phyloP scores from a whole-genome alignment of 2,113 vertebrate species.

The Heterotilapia buettikoferi region DNA sequence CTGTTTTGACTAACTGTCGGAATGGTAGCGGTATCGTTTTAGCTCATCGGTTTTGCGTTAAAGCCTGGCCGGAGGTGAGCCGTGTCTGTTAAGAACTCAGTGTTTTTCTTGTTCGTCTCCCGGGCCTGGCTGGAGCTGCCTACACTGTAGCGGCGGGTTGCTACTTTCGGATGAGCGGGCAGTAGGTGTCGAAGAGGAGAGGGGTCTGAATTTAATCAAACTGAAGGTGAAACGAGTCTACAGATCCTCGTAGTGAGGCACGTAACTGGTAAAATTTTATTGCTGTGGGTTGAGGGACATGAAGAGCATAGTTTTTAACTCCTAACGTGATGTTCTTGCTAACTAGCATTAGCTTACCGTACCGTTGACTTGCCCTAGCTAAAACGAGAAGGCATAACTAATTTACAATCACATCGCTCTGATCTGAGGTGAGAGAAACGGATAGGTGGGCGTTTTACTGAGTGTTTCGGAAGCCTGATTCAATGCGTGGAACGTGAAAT shows the following conservation, averaged over 20 bases:
- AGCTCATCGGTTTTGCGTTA: neutral
- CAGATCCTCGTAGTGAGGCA: neutral
- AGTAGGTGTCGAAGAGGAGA: slow-evolving; percentile 18
- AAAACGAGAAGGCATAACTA: slow-evolving; percentile 15
- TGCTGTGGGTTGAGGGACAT: neutral
- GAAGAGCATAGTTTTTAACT: slow-evolving; percentile 4
- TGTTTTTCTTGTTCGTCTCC: slow-evolving; percentile 66
- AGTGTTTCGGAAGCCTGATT: neutral
- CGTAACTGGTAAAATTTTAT: neutral
- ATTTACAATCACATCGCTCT: neutral
- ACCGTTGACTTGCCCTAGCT: slow-evolving; percentile 32
- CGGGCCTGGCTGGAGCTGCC: slow-evolving; percentile 60
- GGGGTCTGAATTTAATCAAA: neutral
- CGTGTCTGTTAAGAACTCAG: slow-evolving; percentile 17
- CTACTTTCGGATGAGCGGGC: slow-evolving; percentile 60
- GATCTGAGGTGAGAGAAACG: neutral
- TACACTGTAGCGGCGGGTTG: slow-evolving; percentile 58
- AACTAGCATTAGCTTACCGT: slow-evolving; percentile 55
- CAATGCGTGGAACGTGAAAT: neutral
- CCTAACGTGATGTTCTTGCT: slow-evolving; percentile 24
- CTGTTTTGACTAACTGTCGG: slow-evolving; percentile 30
- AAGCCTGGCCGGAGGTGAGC: neutral
- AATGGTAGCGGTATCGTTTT: slow-evolving; percentile 43
- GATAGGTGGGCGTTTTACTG: neutral
- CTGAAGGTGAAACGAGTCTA: neutral